phyloP scores from a whole-genome alignment of 2,113 vertebrate genomes.

The Andinoacara biseriatus region DNA sequence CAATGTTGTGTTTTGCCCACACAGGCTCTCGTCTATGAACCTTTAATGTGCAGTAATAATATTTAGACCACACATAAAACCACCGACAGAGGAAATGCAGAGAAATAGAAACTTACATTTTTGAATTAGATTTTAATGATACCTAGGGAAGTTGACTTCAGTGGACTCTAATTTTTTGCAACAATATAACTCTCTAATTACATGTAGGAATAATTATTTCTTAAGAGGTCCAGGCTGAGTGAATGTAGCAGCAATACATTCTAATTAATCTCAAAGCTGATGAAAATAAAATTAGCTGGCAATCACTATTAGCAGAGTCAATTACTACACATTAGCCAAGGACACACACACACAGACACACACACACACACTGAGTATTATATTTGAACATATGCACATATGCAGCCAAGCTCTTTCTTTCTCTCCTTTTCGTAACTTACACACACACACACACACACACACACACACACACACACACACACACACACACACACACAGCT shows the following conservation, averaged over 20 bases:
- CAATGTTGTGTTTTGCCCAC: neutral
- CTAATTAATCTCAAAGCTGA: constrained; percentile 92
- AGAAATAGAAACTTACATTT: neutral
- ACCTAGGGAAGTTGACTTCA: neutral
- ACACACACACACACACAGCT: constrained; percentile 53
- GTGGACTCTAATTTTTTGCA: constrained; percentile 15
- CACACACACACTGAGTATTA: neutral
- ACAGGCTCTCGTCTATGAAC: neutral
- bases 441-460: constrained; percentile 19
- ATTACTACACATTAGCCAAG: constrained; percentile 92
- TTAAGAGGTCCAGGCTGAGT: constrained; percentile 45
- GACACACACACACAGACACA: neutral
- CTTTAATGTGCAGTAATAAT: fast-evolving
- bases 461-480: constrained; percentile 15
- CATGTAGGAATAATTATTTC: constrained; percentile 65
- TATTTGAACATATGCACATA: neutral
- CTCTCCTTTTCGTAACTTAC: constrained; percentile 18
- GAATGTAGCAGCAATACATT: constrained; percentile 87
- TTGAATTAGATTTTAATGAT: neutral
- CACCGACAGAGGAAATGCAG: neutral
- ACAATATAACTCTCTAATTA: constrained; percentile 48
- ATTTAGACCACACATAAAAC: neutral
- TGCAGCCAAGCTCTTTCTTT: neutral
- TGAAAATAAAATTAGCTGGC: constrained; percentile 98
- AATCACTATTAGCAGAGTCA: constrained; percentile 98